Percentiles rank a stretch among this genome's conserved stretches.
These are phyloP conservation scores for Eristalis arbustorum DNA, from an alignment of 2,888 invertebrate species.

Conservation along the genomic window DNA sequence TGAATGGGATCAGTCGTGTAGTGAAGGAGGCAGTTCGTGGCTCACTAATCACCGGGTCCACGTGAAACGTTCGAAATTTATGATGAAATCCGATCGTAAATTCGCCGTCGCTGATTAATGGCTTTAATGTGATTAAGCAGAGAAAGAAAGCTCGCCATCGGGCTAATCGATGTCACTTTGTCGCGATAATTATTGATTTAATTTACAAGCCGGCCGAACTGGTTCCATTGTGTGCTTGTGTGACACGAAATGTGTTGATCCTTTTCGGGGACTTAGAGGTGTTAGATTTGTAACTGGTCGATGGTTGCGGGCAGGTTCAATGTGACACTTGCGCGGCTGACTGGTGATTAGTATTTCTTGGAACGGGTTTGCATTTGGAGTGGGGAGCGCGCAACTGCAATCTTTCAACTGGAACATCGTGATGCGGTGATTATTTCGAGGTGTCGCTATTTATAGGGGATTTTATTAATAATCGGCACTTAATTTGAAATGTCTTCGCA, in stretches of 20 bases:
- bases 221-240: background rate
- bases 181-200: background rate
- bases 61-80: background rate
- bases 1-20: too few relatives aligned
- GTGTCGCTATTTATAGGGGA: background rate
- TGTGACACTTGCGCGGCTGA: background rate
- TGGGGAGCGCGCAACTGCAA: background rate
- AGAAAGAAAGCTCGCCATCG: background rate
- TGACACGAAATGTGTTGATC: background rate
- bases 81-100: background rate
- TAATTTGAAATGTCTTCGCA: background rate
- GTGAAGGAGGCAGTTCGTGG: too few relatives aligned
- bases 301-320: background rate
- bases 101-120: background rate
- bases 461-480: background rate
- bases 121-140: background rate
- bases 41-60: background rate
- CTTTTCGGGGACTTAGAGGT: background rate
- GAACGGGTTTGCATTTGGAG: background rate
- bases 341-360: background rate
- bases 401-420: background rate
- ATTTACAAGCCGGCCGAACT: background rate
- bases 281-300: constrained; percentile 13
- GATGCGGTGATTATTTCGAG: background rate
- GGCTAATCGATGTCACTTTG: background rate